Evolutionary conservation across 2,113 vertebrate genomes (phyloP).

Genomic region (Falcunculus frontatus): DNA sequence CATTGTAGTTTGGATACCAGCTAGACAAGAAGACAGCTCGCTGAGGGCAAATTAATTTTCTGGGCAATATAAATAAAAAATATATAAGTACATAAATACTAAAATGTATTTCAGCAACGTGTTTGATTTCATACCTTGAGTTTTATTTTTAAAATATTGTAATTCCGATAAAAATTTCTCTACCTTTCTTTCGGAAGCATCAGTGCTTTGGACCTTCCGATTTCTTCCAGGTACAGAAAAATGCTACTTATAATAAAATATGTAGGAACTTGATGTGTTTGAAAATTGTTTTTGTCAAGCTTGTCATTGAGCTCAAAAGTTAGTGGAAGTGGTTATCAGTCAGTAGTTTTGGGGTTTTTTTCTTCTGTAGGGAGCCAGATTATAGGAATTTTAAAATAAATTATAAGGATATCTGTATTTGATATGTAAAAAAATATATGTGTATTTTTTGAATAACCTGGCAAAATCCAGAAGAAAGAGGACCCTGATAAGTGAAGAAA

Average conservation of each 20-base stretch:
- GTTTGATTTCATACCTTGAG: not conserved
- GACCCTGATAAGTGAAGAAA: not conserved
- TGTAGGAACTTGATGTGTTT: not conserved
- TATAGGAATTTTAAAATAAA: not conserved
- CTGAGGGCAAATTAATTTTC: not conserved
- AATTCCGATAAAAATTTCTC: not conserved
- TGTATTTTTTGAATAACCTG: not conserved
- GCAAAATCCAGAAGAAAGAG: not conserved
- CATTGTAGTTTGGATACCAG: not conserved
- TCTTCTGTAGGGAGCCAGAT: not conserved
- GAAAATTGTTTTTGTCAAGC: not conserved
- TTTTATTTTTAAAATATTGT: not conserved
- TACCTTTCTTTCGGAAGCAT: not conserved
- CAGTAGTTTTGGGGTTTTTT: not conserved
- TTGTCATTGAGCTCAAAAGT: not conserved
- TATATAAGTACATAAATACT: accelerated
- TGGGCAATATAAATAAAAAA: not conserved
- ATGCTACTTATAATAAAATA: not conserved
- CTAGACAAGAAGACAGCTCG: not conserved
- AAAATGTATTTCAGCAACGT: not conserved
- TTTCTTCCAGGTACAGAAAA: not conserved
- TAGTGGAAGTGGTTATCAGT: not conserved
- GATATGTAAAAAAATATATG: not conserved
- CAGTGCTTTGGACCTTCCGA: not conserved
- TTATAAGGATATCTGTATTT: not conserved